Percentiles rank a stretch among this genome's conserved stretches.
Evolutionary conservation across 2,888 invertebrate species (phyloP).

Genomic region (Cataglyphis cursor): DNA sequence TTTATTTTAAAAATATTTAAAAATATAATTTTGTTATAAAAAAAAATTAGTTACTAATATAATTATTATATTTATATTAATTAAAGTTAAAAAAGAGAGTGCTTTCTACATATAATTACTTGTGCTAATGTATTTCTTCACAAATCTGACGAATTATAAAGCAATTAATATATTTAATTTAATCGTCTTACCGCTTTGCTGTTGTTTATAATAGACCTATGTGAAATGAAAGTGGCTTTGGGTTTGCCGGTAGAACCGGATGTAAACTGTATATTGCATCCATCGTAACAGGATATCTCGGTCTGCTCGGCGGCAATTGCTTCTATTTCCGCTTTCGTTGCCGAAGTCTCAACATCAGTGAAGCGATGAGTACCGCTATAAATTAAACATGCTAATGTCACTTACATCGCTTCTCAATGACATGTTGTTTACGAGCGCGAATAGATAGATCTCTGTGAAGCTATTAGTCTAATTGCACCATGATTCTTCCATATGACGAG

Average conservation of each 20-base stretch:
- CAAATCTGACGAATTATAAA: background rate
- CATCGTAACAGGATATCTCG: slow-evolving; percentile 89
- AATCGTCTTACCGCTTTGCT: slow-evolving; percentile 87
- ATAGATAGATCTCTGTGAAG: slow-evolving; percentile 59
- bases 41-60: background rate
- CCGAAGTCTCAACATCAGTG: slow-evolving; percentile 85
- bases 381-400: slow-evolving; percentile 48
- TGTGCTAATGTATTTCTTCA: background rate
- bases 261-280: slow-evolving; percentile 94
- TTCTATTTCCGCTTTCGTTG: slow-evolving; percentile 80
- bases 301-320: slow-evolving; percentile 87
- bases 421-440: slow-evolving; percentile 35
- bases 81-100: background rate
- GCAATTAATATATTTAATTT: background rate
- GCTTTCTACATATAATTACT: background rate
- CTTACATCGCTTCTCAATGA: slow-evolving; percentile 22
- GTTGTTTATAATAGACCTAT: slow-evolving; percentile 93
- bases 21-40: background rate
- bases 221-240: slow-evolving; percentile 92
- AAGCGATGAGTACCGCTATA: slow-evolving; percentile 86
- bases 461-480: slow-evolving; percentile 80
- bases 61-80: background rate
- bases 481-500: slow-evolving; percentile 60
- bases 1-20: background rate
- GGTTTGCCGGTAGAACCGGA: slow-evolving; percentile 95